Evolutionary conservation across 2,888 invertebrate genomes (phyloP), one percentile per base, ranked within the genome.

Genomic region (Aradus depressus): DNA sequence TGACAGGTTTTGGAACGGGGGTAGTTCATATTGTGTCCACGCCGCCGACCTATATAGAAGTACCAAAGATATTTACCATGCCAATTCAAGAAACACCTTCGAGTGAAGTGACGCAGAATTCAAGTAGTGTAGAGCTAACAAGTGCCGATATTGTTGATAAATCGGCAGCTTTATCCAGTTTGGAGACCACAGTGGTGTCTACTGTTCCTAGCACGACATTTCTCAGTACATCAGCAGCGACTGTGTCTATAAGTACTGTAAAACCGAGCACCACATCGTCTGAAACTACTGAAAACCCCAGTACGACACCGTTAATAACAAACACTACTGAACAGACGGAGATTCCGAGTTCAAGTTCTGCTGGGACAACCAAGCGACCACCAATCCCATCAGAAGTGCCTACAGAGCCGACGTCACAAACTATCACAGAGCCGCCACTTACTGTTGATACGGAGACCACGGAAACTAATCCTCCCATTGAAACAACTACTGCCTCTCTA

Each of bases 31-130:
- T 56, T 18, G 51, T 56, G 8, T 55, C 56, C n/a, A 58, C 57
- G 1, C 57, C 57, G 23, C 53, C 54, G 6, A 57, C 48, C 23
- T 57, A 57, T 41, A 57, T 57, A n/a, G 57, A 57, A 48, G 57
- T 57, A 12, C 57, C 57, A 8, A 50, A 52, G 35, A 54, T 57
- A 16, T n/a, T 49, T 12, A 53, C 42, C 10, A 44, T 25, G n/a
- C n/a, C n/a, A n/a, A n/a, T n/a, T n/a, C n/a, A n/a, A n/a, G n/a
- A n/a, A n/a, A n/a, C n/a, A n/a, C n/a, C n/a, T 3, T 34, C 34
- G 6, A 34, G 14, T 3, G 34, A 16, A 4, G 34, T 34, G 3
- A 34, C n/a, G n/a, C n/a, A n/a, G n/a, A n/a, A n/a, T n/a, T n/a
- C n/a, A n/a, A n/a, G n/a, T n/a, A n/a, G n/a, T n/a, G n/a, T n/a